Conservation (phyloP, 2,888 invertebrate species). For the Pollenia amentaria region DNA sequence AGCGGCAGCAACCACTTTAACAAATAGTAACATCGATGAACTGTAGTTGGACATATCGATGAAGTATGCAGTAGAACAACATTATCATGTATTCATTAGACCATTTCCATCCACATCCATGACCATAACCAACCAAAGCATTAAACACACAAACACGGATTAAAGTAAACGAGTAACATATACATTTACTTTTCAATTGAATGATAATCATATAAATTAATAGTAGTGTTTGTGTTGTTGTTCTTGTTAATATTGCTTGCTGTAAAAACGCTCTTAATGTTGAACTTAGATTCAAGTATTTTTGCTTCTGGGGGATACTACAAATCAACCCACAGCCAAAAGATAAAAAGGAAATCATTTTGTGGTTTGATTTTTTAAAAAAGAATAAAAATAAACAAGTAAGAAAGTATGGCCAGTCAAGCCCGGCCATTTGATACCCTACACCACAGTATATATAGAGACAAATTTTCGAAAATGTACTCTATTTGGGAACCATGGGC, state of each 20-base stretch:
- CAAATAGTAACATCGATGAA: slow-evolving; percentile 25
- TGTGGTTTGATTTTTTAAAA: slow-evolving; percentile 24
- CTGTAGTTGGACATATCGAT: slow-evolving; percentile 34
- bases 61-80: slow-evolving; percentile 16
- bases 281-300: slow-evolving; percentile 18
- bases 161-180: slow-evolving; percentile 8
- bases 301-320: slow-evolving; percentile 59
- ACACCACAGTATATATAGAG: too few relatives aligned
- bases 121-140: background rate
- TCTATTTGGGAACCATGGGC: too few relatives aligned
- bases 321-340: slow-evolving; percentile 55
- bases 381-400: slow-evolving; percentile 2
- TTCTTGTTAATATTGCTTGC: background rate
- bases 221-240: slow-evolving; percentile 12
- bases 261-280: background rate
- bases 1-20: background rate
- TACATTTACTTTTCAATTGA: slow-evolving; percentile 55
- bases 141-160: background rate
- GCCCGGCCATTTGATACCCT: too few relatives aligned
- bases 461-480: too few relatives aligned
- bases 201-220: slow-evolving; percentile 50
- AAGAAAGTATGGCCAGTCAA: background rate
- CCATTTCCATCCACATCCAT: slow-evolving; percentile 45
- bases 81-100: slow-evolving; percentile 45
- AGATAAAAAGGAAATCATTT: slow-evolving; percentile 63